Evolutionary conservation across 2,888 invertebrate genomes (phyloP).

Genomic region (Scelioninae gen. 1): DNA sequence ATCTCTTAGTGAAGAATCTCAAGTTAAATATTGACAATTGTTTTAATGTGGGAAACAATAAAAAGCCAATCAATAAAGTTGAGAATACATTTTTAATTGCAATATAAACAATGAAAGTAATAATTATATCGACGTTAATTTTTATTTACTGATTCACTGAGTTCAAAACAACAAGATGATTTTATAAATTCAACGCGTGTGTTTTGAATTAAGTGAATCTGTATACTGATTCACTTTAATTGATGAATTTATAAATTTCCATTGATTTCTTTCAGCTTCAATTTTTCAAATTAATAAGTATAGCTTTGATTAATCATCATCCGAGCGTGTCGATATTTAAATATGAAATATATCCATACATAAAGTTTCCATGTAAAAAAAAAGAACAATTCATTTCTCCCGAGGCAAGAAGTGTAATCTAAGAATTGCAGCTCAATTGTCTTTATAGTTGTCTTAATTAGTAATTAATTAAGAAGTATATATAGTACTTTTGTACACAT

Average conservation of each 20-base stretch:
- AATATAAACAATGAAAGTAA: conserved; percentile 28
- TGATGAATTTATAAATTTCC: too few species aligned
- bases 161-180: background rate
- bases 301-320: background rate
- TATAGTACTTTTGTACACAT: too few species aligned
- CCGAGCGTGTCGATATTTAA: background rate
- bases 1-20: conserved; percentile 37
- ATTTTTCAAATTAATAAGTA: background rate
- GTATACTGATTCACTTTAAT: too few species aligned
- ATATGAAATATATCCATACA: background rate
- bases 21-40: conserved; percentile 47
- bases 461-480: background rate
- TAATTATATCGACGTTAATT: conserved; percentile 29
- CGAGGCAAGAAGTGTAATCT: background rate
- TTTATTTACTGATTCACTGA: conserved; percentile 9
- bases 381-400: background rate
- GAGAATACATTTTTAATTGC: conserved; percentile 29
- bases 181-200: too few species aligned
- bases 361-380: conserved; percentile 2
- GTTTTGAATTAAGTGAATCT: too few species aligned
- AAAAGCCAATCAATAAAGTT: conserved; percentile 39
- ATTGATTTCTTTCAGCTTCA: background rate
- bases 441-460: background rate
- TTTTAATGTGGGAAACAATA: conserved; percentile 35
- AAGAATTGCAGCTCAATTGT: background rate